phyloP scores from a whole-genome alignment of 2,797 vertebrate species.

The Aphelocoma californica region DNA sequence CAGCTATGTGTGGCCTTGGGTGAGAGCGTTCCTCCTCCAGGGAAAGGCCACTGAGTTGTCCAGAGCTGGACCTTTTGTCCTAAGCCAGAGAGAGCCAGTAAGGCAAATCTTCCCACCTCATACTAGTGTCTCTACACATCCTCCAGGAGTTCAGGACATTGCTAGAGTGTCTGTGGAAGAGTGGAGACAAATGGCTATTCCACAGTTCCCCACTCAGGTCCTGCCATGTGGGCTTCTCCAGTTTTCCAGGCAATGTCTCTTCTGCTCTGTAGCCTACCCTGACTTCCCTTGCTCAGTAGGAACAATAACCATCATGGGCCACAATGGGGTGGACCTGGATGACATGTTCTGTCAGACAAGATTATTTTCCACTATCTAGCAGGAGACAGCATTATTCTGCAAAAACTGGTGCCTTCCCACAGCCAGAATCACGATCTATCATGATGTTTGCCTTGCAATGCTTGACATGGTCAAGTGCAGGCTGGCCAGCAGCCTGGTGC shows the following conservation, averaged over 20 bases:
- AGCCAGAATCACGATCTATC: accelerated
- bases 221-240: neutral
- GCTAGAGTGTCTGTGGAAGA: neutral
- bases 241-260: neutral
- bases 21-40: neutral
- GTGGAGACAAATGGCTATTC: neutral
- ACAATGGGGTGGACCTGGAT: neutral
- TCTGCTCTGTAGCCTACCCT: neutral
- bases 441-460: accelerated
- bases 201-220: neutral
- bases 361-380: neutral
- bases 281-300: neutral
- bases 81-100: neutral
- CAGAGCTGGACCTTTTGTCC: neutral
- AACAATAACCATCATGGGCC: neutral
- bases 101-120: neutral
- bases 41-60: neutral
- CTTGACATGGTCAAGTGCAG: neutral
- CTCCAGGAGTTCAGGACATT: neutral
- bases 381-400: neutral
- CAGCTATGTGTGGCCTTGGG: neutral
- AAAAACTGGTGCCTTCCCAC: neutral
- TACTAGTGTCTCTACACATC: neutral
- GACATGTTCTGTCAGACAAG: neutral
- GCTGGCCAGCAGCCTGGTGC: neutral